Conservation (phyloP, 2,888 invertebrate species). For the Exocentrus adspersus region DNA sequence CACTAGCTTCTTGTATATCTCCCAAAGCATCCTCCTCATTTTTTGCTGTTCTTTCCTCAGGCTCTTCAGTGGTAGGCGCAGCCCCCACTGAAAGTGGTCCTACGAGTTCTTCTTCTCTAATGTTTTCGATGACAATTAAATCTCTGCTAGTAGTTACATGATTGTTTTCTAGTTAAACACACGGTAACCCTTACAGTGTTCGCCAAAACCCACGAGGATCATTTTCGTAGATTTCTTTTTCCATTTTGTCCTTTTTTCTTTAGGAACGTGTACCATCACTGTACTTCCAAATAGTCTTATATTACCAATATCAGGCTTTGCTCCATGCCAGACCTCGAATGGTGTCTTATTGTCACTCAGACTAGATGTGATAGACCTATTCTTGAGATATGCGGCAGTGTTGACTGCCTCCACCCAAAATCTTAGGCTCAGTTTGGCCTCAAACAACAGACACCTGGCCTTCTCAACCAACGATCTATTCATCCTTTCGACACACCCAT, state of each 20-base stretch:
- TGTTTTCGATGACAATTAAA: background rate
- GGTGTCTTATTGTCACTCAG: constrained; percentile 27
- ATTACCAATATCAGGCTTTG: constrained; percentile 52
- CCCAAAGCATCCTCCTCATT: background rate
- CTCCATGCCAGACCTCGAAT: constrained; percentile 37
- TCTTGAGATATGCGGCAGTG: constrained; percentile 37
- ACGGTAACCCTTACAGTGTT: constrained; percentile 33
- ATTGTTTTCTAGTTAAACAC: background rate
- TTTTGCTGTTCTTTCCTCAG: background rate
- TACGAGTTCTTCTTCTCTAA: background rate
- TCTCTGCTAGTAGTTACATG: background rate
- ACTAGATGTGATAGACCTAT: constrained; percentile 35
- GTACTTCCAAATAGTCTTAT: constrained; percentile 56
- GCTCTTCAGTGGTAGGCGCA: background rate
- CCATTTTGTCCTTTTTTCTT: constrained; percentile 49
- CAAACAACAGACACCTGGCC: constrained; percentile 40
- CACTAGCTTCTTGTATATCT: background rate
- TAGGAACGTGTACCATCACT: constrained; percentile 51
- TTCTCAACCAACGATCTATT: constrained; percentile 47
- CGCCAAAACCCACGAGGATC: constrained; percentile 54
- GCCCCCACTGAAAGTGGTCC: background rate
- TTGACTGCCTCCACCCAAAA: constrained; percentile 42
- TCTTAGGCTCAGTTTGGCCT: constrained; percentile 8
- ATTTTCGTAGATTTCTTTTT: constrained; percentile 50
- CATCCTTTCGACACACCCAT: constrained; percentile 44